Evolutionary conservation across 2,797 vertebrate species (phyloP).

Genomic region (Chloroceryle inda): DNA sequence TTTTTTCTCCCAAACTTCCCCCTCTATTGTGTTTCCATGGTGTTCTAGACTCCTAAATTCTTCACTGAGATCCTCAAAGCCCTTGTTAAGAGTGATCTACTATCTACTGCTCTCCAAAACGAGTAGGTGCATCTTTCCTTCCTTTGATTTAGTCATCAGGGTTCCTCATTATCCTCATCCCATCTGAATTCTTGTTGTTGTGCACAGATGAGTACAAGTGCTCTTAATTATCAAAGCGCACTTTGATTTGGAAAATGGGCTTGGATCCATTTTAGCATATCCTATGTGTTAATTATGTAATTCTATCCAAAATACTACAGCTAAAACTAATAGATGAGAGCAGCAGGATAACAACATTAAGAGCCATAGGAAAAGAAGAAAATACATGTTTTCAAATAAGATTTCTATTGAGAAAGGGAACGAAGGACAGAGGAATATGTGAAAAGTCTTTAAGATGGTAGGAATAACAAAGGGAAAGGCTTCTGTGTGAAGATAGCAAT

Average conservation of each 20-base stretch:
- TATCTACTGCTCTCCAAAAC: neutral
- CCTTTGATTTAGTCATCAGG: neutral
- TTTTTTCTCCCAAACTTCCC: neutral
- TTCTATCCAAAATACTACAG: slow-evolving; percentile 3
- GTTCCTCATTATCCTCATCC: neutral
- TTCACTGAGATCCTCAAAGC: neutral
- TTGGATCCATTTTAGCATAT: neutral
- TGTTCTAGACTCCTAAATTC: neutral
- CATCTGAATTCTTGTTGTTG: neutral
- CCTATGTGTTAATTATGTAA: neutral
- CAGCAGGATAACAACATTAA: neutral
- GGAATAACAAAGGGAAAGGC: neutral
- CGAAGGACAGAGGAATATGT: neutral
- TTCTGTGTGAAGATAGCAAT: neutral
- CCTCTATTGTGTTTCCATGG: fast-evolving
- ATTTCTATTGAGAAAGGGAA: neutral
- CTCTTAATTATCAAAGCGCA: neutral
- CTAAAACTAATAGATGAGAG: neutral
- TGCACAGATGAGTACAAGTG: neutral
- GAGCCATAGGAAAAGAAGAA: neutral
- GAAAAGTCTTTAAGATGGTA: neutral
- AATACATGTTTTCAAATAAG: neutral
- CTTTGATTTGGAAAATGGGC: neutral
- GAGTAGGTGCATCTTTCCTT: neutral
- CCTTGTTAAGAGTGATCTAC: neutral